Conservation (phyloP, 2,113 vertebrate species). For the Protomyctophum bolini region DNA sequence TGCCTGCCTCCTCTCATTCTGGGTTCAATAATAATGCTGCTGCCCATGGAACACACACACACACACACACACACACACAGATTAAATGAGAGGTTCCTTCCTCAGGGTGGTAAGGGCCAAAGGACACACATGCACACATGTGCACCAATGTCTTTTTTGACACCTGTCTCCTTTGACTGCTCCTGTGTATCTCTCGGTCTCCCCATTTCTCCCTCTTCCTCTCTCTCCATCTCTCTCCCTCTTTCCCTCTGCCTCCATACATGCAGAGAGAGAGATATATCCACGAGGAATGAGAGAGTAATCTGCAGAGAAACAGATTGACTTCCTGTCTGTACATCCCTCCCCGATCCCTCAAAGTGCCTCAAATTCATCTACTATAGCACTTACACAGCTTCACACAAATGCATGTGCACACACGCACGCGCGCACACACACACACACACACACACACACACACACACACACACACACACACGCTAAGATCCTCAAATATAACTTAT, state of each 20-base stretch:
- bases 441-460: slow-evolving; percentile 2
- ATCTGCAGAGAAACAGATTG: slow-evolving; percentile 74
- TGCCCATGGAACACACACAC: not conserved
- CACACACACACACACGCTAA: slow-evolving; percentile 6
- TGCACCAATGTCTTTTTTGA: too few relatives aligned
- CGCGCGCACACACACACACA: slow-evolving; percentile 8
- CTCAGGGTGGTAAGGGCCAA: too few relatives aligned
- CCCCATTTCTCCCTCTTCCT: not conserved
- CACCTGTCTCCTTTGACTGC: too few relatives aligned
- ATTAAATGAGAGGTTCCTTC: not conserved
- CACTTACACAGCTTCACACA: slow-evolving; percentile 8
- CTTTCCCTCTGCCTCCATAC: not conserved
- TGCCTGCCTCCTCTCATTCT: slow-evolving; percentile 26
- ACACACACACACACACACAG: not conserved
- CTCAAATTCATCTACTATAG: slow-evolving; percentile 40
- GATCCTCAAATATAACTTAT: too few relatives aligned
- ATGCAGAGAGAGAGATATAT: slow-evolving; percentile 21
- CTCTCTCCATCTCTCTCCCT: not conserved
- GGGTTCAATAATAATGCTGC: slow-evolving; percentile 4
- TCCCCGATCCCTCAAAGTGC: slow-evolving; percentile 66
- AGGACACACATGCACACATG: too few relatives aligned
- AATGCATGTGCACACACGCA: not conserved
- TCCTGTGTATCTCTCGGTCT: not conserved
- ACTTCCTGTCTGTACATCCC: slow-evolving; percentile 40
- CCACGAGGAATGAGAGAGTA: slow-evolving; percentile 60